Percentiles rank a stretch among this genome's conserved stretches.
These are phyloP conservation scores for Rhagonycha fulva DNA, from an alignment of 2,888 invertebrate genomes.

Conservation along the genomic window DNA sequence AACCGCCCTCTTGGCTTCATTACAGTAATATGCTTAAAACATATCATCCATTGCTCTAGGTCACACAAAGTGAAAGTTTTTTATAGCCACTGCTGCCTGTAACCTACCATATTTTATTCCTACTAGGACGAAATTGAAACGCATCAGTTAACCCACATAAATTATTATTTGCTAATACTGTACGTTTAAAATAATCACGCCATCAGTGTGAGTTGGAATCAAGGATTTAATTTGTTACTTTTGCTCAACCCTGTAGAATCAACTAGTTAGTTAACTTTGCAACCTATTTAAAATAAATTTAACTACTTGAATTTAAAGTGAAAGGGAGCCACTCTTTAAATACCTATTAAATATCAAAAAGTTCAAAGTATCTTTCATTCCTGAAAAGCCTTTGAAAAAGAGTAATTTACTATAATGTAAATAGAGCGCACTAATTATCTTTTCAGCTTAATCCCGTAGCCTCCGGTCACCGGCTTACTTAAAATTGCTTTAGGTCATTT, in stretches of 20 bases:
- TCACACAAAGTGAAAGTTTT: background rate
- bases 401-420: slow-evolving; percentile 23
- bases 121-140: too few relatives aligned
- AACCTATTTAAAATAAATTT: background rate
- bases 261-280: background rate
- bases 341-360: slow-evolving; percentile 12
- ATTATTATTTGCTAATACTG: too few relatives aligned
- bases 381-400: slow-evolving; percentile 8
- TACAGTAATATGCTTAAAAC: background rate
- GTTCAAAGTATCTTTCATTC: slow-evolving; percentile 13
- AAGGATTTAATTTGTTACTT: too few relatives aligned
- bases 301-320: background rate
- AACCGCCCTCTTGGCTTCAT: background rate
- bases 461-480: slow-evolving; percentile 15
- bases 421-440: slow-evolving; percentile 20
- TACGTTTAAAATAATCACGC: too few relatives aligned
- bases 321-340: background rate
- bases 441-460: slow-evolving; percentile 9
- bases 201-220: too few relatives aligned
- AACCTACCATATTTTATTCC: background rate
- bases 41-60: background rate
- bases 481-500: slow-evolving; percentile 9
- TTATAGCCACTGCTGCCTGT: background rate
- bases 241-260: background rate
- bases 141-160: too few relatives aligned